Evolutionary conservation across 2,888 invertebrate species (phyloP), one percentile per base, ranked within the genome.

Genomic region (Drosophila atripex): DNA sequence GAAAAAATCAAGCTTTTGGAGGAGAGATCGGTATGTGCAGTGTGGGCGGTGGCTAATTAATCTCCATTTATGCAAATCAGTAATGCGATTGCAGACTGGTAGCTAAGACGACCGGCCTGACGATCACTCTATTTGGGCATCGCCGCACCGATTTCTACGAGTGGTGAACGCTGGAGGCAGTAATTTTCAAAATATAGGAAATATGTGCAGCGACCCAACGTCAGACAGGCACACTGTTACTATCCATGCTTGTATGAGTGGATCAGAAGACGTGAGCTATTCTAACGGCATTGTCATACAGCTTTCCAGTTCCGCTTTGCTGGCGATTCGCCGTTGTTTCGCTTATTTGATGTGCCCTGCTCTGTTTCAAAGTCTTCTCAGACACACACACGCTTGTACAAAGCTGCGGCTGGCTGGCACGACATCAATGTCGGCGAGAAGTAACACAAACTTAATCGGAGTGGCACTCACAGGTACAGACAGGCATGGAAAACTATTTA

Each of bases 271-370:
- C 80, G 71, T 71, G 74, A 78, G 75, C 86, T 75, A 63, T 76
- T 75, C 72, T 84, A 84, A 88, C 88, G 88, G 82, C 75, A 77
- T 71, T 64, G 66, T 55, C 72, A 73, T 78, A 72, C 54, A 77
- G 57, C 59, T 86, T 84, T 76, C 74, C 70, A 86, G 88, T 86
- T 86, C 88, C 89, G 89, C 89, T 89, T 88, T 86, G 78, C 61
- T 83, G 77, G 73, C 72, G 80, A 76, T 77, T 87, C 69, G 76
- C 80, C 89, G 86, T 88, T 87, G 73, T 53, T 77, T 73, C 53
- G 76, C 72, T 53, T 58, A 71, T 69, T 75, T 71, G 72, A 25
- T 73, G 60, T 77, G 70, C 65, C 66, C 71, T 85, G 77, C 70
- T 68, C 18, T 41, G 47, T 49, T 57, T 14, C 30, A 23, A 11